These are phyloP conservation scores for Hiodon alosoides DNA, from an alignment of 2,113 vertebrate genomes.

Conservation along the genomic window DNA sequence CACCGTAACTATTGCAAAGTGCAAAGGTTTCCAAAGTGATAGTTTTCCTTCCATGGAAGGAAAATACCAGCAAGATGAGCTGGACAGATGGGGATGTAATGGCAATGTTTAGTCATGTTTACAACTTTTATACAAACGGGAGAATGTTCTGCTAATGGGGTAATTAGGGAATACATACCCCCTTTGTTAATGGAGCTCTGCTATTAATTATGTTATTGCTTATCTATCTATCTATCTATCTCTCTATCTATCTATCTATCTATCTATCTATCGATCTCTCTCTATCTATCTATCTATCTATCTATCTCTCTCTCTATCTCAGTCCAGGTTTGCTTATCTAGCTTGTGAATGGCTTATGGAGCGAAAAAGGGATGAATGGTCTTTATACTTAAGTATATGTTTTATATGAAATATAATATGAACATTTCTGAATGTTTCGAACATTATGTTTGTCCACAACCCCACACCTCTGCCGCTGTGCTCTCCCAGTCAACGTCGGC, in stretches of 20 bases:
- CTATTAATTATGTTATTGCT: constrained; percentile 29
- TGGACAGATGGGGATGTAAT: constrained; percentile 35
- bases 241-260: too few relatives aligned
- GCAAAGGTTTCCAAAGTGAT: neutral
- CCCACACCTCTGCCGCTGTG: too few relatives aligned
- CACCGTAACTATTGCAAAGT: neutral
- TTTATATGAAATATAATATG: too few relatives aligned
- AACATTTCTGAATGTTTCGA: too few relatives aligned
- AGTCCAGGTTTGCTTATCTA: neutral
- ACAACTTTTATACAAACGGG: constrained; percentile 40
- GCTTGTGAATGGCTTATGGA: neutral
- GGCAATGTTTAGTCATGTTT: constrained; percentile 37
- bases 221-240: too few relatives aligned
- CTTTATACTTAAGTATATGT: too few relatives aligned
- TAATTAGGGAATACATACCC: constrained; percentile 45
- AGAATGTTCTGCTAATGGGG: constrained; percentile 42
- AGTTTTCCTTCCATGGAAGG: neutral
- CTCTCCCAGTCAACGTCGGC: too few relatives aligned
- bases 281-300: too few relatives aligned
- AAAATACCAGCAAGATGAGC: constrained; percentile 12
- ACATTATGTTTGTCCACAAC: too few relatives aligned
- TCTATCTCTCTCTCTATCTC: too few relatives aligned
- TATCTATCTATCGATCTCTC: too few relatives aligned
- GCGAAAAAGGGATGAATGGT: too few relatives aligned
- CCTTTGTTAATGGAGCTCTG: constrained; percentile 41